These are phyloP conservation scores for Diplosoma virens DNA, from an alignment of 23 tunicate species.

Conservation along the genomic window DNA sequence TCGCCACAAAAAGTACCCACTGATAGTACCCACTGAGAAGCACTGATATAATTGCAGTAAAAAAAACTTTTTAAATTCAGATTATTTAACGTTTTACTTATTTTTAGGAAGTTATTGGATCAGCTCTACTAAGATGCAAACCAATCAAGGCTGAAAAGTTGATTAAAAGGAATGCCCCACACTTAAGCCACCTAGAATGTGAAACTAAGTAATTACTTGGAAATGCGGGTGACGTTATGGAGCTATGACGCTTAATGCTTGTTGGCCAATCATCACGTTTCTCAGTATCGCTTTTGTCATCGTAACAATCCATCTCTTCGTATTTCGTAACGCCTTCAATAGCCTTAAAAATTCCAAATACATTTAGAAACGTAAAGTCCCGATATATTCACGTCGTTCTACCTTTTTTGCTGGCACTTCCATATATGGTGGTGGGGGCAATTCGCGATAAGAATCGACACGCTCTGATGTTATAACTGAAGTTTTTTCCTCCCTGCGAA, in stretches of 20 bases:
- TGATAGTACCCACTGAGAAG: too few relatives aligned
- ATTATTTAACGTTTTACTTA: too few relatives aligned
- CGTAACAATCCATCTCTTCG: neutral
- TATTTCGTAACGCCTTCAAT: too few relatives aligned
- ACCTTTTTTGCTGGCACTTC: slow-evolving; percentile 25
- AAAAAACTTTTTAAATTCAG: too few relatives aligned
- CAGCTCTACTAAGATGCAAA: too few relatives aligned
- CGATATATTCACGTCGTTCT: neutral
- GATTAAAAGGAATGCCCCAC: too few relatives aligned
- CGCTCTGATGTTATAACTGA: neutral
- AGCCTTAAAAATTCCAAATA: too few relatives aligned
- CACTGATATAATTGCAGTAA: too few relatives aligned
- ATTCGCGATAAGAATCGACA: neutral
- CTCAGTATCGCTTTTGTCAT: neutral
- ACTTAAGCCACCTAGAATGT: too few relatives aligned
- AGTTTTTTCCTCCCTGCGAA: neutral
- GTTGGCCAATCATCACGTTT: neutral
- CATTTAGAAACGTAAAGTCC: neutral
- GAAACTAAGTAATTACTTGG: slow-evolving; percentile 6
- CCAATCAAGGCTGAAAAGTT: too few relatives aligned
- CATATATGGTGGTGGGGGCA: slow-evolving; percentile 28
- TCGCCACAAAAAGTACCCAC: too few relatives aligned
- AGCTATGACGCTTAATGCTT: neutral
- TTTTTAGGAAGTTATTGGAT: too few relatives aligned
- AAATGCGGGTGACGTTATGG: slow-evolving; percentile 3